A percentile compares a stretch with the other conserved stretches of the same genome.
Conservation (phyloP, 35 echinoderm and acorn worm genomes). For the Diadema setosum region DNA sequence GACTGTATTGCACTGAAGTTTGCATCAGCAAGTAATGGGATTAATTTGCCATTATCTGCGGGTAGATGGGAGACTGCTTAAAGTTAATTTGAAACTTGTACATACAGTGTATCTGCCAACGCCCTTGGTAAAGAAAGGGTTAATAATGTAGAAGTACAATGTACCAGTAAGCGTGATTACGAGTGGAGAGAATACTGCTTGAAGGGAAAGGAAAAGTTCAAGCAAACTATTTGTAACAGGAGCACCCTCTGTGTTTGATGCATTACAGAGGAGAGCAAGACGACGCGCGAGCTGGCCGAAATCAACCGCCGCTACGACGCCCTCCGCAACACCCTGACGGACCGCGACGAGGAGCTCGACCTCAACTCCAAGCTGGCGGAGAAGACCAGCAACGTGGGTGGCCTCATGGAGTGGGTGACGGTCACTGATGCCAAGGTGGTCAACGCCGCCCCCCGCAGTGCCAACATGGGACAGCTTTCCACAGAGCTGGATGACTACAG, state of each 20-base stretch:
- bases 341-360: constrained; percentile 84
- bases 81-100: too few relatives aligned
- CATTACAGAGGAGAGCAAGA: constrained; percentile 65
- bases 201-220: too few relatives aligned
- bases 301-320: constrained; percentile 80
- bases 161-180: too few relatives aligned
- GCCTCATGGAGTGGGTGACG: constrained; percentile 86
- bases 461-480: constrained; percentile 65
- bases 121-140: too few relatives aligned
- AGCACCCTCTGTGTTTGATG: neutral
- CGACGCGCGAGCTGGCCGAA: constrained; percentile 59
- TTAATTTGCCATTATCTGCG: too few relatives aligned
- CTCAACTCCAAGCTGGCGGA: constrained; percentile 64
- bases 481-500: constrained; percentile 73
- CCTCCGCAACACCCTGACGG: constrained; percentile 60
- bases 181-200: too few relatives aligned
- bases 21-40: too few relatives aligned
- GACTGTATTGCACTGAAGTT: too few relatives aligned
- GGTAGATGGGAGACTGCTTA: too few relatives aligned
- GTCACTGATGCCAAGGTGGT: constrained; percentile 76
- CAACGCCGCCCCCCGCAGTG: constrained; percentile 66
- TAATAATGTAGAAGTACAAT: too few relatives aligned
- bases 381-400: constrained; percentile 70
- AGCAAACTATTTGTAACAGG: too few relatives aligned
- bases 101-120: too few relatives aligned